Evolutionary conservation across 1,140 invertebrate species (phyloP), one percentile per base, ranked within the genome.

Genomic region (Drosophila tropicalis): DNA sequence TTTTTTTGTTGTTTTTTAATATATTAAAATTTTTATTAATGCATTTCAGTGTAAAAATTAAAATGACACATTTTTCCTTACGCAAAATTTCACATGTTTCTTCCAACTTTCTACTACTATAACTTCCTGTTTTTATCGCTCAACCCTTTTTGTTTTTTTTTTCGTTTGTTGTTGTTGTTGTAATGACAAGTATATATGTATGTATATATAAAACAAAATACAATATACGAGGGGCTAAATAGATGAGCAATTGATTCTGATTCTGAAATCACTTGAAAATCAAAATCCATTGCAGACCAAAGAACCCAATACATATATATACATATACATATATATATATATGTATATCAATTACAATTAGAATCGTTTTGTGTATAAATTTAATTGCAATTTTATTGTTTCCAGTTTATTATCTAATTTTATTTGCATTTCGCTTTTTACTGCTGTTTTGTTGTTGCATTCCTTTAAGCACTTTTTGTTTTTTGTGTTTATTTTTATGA

Each of bases 41-140:
- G 79, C 79, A 82, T 82, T 82, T 82, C 79, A 83, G 75, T 83
- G 80, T 83, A 83, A 83, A 83, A 83, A 83, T 83, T 83, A 83
- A 83, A 83, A 83, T 83, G 80, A 83, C 80, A 83, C 80, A 83
- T 79, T 79, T 83, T 83, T 83, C 64, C 76, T 79, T 82, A 83
- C 70, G 79, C 74, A 81, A 81, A 83, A 82, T 83, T 83, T 82
- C 80, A 83, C 80, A 83, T 83, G 57, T 76, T 83, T 77, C 57
- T 75, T 62, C 54, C 34, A 17, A 15, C 55, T 56, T 29, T 34
- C 55, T 34, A 29, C 32, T 44, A 22, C 58, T 44, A 47, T 44
- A 34, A 29, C 41, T 51, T 32, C 62, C 44, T 25, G 17, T 40
- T 51, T 61, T 44, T 47, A 62, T 68, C 40, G 19, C 64, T 60